Percentiles rank a stretch among this genome's conserved stretches.
Evolutionary conservation across 2,797 vertebrate species (phyloP).

Genomic region (Pachyuromys duprasi): DNA sequence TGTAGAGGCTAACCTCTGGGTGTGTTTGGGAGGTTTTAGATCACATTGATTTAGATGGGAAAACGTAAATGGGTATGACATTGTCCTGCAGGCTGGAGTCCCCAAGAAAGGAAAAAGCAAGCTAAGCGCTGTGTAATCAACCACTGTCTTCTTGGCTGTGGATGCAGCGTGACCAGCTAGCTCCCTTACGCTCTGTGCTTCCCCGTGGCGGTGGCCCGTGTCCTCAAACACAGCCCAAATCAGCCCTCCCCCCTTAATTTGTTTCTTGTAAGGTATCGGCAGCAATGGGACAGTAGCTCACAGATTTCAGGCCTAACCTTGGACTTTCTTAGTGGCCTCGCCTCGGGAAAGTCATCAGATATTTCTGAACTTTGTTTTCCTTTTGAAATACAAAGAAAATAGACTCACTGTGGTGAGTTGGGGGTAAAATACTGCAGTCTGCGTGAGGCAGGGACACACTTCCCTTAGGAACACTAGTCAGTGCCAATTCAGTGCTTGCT

Average conservation of each 20-base stretch:
- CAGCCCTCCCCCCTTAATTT: too few species aligned
- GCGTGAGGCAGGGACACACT: neutral
- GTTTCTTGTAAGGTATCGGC: neutral
- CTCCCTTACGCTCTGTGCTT: neutral
- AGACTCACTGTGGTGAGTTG: neutral
- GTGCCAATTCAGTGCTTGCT: neutral
- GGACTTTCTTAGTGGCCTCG: neutral
- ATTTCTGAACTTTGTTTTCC: neutral
- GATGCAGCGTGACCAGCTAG: neutral
- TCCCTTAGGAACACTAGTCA: neutral
- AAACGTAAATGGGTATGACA: neutral
- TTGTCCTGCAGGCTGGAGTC: neutral
- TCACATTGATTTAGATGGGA: neutral
- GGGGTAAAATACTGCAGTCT: neutral
- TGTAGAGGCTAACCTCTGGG: neutral
- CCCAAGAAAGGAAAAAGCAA: neutral
- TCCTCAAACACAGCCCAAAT: neutral
- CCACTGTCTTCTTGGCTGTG: neutral
- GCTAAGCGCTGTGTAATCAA: neutral
- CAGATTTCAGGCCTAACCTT: neutral
- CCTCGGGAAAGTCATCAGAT: neutral
- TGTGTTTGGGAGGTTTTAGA: neutral
- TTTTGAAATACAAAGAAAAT: conserved; percentile 35
- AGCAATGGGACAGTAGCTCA: too few species aligned
- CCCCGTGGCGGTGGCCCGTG: neutral